Evolutionary conservation across 2,113 vertebrate species (phyloP).

Genomic region (Rhea pennata): DNA sequence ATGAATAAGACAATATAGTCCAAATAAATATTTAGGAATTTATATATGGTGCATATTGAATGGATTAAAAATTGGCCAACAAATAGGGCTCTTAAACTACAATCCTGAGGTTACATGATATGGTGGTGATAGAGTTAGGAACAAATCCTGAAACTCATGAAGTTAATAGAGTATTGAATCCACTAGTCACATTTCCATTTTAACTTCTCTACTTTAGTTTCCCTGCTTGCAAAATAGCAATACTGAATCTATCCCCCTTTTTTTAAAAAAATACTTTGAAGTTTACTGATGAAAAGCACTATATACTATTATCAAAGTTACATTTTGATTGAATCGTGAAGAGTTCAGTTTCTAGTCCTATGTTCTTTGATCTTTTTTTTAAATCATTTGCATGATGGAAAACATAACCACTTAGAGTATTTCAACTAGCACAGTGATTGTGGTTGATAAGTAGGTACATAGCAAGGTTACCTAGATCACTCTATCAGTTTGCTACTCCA

Average conservation of each 20-base stretch:
- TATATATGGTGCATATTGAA: background rate
- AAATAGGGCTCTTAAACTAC: background rate
- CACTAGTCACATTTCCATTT: too few relatives aligned
- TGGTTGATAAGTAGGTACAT: background rate
- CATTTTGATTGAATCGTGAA: background rate
- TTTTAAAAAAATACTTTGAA: background rate
- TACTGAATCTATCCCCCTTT: background rate
- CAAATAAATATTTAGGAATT: constrained; percentile 13
- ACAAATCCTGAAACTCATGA: too few relatives aligned
- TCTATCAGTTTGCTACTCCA: background rate
- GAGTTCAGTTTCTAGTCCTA: background rate
- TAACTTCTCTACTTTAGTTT: background rate
- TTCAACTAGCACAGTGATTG: background rate
- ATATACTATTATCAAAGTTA: background rate
- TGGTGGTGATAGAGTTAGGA: too few relatives aligned
- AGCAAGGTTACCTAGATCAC: background rate
- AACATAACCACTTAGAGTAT: background rate
- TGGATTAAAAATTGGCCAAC: background rate
- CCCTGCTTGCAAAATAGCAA: background rate
- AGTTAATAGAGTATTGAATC: too few relatives aligned
- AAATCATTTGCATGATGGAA: background rate
- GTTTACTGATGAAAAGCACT: background rate
- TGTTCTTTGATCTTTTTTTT: background rate
- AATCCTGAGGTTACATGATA: too few relatives aligned
- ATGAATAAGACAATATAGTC: background rate